Conservation (phyloP, 2,888 invertebrate genomes). For the Drosophila falleni region DNA sequence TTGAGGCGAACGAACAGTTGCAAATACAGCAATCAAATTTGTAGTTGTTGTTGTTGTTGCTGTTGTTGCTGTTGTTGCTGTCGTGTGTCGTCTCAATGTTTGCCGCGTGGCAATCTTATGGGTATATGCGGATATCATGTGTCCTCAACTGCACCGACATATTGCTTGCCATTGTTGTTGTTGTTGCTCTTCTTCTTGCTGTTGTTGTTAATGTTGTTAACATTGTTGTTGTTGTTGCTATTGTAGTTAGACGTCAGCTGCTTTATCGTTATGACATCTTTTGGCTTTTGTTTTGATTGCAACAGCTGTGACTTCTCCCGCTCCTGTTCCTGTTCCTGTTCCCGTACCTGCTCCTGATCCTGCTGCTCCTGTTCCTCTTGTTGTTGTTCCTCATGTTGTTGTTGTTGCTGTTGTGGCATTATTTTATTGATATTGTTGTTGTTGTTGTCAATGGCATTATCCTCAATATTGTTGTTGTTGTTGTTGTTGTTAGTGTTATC, state of each 20-base stretch:
- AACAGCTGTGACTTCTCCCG: conserved; percentile 37
- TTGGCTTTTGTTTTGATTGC: conserved; percentile 68
- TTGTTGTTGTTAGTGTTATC: conserved; percentile 64
- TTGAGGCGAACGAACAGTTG: neutral
- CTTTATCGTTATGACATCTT: conserved; percentile 81
- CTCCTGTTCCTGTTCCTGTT: conserved; percentile 31
- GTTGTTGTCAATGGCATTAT: conserved; percentile 42
- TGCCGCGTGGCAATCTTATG: conserved; percentile 72
- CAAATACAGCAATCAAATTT: conserved; percentile 54
- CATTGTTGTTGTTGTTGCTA: conserved; percentile 28
- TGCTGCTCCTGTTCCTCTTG: conserved; percentile 33
- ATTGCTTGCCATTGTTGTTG: conserved; percentile 47
- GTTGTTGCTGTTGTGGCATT: conserved; percentile 53
- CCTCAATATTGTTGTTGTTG: conserved; percentile 48
- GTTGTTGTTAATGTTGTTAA: conserved; percentile 14
- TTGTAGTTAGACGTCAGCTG: conserved; percentile 67
- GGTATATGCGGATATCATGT: conserved; percentile 78
- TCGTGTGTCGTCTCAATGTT: conserved; percentile 54
- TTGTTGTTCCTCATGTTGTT: conserved; percentile 35
- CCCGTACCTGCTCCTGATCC: conserved; percentile 31
- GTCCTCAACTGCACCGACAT: conserved; percentile 60
- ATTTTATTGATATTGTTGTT: conserved; percentile 49
- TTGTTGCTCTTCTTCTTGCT: conserved; percentile 18
- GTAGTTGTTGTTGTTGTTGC: conserved; percentile 4
- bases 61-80: conserved; percentile 11